Conservation (phyloP, 2,888 invertebrate genomes). For the Papilio protenor region DNA sequence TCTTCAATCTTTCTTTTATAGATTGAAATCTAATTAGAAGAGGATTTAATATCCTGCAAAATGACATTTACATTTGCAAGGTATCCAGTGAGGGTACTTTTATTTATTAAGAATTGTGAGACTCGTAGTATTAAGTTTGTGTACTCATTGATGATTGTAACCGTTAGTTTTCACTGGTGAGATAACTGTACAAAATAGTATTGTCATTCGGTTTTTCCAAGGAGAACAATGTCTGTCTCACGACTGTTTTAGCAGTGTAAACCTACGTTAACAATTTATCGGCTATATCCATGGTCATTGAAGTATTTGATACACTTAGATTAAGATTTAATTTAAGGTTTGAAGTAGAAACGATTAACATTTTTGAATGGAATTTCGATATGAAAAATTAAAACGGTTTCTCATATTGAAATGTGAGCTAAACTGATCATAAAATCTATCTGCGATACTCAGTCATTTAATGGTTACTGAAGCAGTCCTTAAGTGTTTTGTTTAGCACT, state of each 20-base stretch:
- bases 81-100: slow-evolving; percentile 17
- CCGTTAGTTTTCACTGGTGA: background rate
- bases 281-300: slow-evolving; percentile 6
- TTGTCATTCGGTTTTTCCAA: background rate
- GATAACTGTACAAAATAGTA: background rate
- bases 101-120: slow-evolving; percentile 36
- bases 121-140: slow-evolving; percentile 38
- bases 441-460: background rate
- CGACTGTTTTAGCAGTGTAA: background rate
- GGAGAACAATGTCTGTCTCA: background rate
- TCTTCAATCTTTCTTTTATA: background rate
- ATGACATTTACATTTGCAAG: background rate
- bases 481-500: background rate
- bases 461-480: background rate
- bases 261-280: background rate
- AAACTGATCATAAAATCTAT: background rate
- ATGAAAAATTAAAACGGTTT: too few species aligned
- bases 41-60: slow-evolving; percentile 16
- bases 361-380: background rate
- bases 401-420: background rate
- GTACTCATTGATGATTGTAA: slow-evolving; percentile 26
- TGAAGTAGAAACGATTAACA: background rate
- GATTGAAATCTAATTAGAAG: background rate
- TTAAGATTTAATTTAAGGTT: slow-evolving; percentile 18
- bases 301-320: slow-evolving; percentile 38